Conservation (phyloP, 2,113 vertebrate genomes). For the Dicrurus megarhynchus region DNA sequence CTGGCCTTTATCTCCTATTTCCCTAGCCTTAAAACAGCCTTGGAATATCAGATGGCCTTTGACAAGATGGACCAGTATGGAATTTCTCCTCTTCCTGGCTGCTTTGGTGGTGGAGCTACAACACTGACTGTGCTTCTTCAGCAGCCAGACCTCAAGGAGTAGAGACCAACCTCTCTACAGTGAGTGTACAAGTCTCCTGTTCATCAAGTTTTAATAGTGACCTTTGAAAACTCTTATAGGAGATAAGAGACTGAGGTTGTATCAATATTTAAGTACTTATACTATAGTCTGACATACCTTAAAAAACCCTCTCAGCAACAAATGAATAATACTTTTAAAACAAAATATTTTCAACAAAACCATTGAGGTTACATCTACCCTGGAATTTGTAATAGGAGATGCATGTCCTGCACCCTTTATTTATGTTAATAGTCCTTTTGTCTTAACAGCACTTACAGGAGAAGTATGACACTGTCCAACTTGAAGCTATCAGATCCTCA, state of each 20-base stretch:
- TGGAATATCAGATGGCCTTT: background rate
- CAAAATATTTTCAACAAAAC: background rate
- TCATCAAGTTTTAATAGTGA: background rate
- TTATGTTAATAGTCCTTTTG: background rate
- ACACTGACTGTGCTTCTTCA: rapidly evolving
- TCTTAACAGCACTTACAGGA: background rate
- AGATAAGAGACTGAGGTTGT: background rate
- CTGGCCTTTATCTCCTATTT: background rate
- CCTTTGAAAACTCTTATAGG: background rate
- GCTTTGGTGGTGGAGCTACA: background rate
- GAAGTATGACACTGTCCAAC: background rate
- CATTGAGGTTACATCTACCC: background rate
- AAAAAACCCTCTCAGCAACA: background rate
- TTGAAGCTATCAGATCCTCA: background rate
- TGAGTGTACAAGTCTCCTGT: rapidly evolving
- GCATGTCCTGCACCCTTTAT: background rate
- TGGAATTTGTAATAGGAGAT: background rate
- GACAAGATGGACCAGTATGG: background rate
- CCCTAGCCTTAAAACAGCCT: background rate
- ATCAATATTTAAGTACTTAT: background rate
- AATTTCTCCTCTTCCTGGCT: background rate
- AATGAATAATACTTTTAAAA: background rate
- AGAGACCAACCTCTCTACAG: background rate
- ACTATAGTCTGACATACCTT: background rate
- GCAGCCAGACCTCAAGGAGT: background rate